Percentiles rank a stretch among this genome's conserved stretches.
These are phyloP conservation scores for Brachyptera putata DNA, from an alignment of 2,888 invertebrate genomes.

Conservation along the genomic window DNA sequence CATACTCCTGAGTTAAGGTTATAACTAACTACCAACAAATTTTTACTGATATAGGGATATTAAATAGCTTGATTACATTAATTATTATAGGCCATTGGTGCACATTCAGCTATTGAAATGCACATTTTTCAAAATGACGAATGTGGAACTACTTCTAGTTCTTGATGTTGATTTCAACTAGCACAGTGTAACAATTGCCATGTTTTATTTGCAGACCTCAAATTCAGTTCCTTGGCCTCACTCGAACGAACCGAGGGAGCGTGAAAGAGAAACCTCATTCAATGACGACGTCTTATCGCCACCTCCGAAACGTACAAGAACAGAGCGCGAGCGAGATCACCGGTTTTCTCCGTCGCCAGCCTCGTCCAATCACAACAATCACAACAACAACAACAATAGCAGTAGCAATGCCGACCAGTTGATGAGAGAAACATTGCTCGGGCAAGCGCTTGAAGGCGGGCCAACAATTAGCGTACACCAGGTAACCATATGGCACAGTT, in stretches of 20 bases:
- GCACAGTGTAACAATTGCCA: not conserved
- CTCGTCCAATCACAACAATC: constrained; percentile 26
- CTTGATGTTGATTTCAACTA: too few relatives aligned
- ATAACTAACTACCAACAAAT: too few relatives aligned
- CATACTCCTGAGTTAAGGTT: too few relatives aligned
- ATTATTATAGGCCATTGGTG: too few relatives aligned
- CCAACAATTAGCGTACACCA: constrained; percentile 49
- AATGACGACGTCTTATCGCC: constrained; percentile 56
- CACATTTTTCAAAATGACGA: too few relatives aligned
- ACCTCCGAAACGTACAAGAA: constrained; percentile 66
- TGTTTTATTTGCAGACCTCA: constrained; percentile 51
- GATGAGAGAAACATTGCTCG: constrained; percentile 66
- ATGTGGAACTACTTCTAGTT: too few relatives aligned
- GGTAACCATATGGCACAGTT: constrained; percentile 19
- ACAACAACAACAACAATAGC: constrained; percentile 25
- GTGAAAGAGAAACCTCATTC: constrained; percentile 3
- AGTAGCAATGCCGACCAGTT: constrained; percentile 48
- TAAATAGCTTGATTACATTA: too few relatives aligned
- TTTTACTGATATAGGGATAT: too few relatives aligned
- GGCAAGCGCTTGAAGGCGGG: constrained; percentile 72
- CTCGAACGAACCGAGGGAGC: constrained; percentile 37
- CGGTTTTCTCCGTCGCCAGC: constrained; percentile 42
- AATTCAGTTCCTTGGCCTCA: constrained; percentile 61
- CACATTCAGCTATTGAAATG: too few relatives aligned
- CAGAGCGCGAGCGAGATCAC: constrained; percentile 55